Evolutionary conservation across 2,113 vertebrate genomes (phyloP).

Genomic region (Corythaeola cristata): DNA sequence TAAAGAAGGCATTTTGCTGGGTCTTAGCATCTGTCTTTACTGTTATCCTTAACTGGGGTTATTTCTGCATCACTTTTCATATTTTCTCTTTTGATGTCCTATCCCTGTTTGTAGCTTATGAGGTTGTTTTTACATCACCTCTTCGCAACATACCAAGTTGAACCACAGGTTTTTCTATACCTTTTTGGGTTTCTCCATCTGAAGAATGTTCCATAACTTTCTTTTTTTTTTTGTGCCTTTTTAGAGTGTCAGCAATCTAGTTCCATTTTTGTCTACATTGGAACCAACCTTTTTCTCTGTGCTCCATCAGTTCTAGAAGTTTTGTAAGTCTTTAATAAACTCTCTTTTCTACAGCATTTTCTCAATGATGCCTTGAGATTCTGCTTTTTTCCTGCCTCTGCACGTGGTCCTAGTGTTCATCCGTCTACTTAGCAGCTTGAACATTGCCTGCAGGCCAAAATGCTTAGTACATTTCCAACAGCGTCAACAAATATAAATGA

Average conservation of each 20-base stretch:
- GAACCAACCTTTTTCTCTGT: neutral
- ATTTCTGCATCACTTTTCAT: neutral
- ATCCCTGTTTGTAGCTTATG: neutral
- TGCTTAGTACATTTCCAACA: neutral
- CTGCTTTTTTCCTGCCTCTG: neutral
- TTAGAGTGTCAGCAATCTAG: neutral
- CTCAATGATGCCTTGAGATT: neutral
- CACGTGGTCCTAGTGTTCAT: neutral
- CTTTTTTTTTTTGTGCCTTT: neutral
- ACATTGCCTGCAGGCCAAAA: neutral
- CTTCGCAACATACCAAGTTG: neutral
- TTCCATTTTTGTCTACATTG: neutral
- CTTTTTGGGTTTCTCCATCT: neutral
- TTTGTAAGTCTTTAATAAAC: neutral
- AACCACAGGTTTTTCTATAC: neutral
- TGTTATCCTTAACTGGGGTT: neutral
- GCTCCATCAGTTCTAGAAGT: neutral
- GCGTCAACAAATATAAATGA: neutral
- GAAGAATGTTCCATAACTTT: neutral
- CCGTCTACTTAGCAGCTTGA: neutral
- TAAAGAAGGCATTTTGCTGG: neutral
- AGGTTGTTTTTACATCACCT: neutral
- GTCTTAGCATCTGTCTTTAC: neutral
- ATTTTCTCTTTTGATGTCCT: neutral
- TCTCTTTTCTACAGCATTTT: neutral